phyloP scores from a whole-genome alignment of 2,113 vertebrate genomes.

The Riparia riparia region DNA sequence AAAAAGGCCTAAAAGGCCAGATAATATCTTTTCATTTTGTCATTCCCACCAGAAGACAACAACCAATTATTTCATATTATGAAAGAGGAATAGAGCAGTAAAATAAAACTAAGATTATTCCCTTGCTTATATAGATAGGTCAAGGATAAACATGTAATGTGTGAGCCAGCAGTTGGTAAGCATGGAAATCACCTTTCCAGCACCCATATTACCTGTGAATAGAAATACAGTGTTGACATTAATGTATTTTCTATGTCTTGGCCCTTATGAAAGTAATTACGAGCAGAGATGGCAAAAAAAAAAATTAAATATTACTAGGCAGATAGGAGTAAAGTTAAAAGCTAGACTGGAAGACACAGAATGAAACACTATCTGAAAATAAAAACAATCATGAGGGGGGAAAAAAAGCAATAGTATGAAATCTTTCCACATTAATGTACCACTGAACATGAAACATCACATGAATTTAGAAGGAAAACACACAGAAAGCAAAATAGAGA shows the following conservation, averaged over 20 bases:
- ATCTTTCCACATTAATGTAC: neutral
- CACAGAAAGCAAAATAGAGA: neutral
- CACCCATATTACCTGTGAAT: neutral
- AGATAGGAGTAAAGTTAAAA: neutral
- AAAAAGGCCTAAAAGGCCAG: neutral
- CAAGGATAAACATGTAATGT: neutral
- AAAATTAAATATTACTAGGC: neutral
- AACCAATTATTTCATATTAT: neutral
- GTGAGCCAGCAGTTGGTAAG: neutral
- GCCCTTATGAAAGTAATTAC: neutral
- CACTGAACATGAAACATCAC: neutral
- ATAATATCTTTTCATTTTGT: neutral
- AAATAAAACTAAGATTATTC: neutral
- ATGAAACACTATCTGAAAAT: neutral
- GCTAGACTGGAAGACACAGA: neutral
- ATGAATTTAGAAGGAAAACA: neutral
- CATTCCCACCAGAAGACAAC: neutral
- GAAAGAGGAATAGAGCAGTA: neutral
- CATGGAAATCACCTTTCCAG: neutral
- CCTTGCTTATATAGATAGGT: neutral
- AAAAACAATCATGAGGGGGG: neutral
- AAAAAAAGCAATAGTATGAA: neutral
- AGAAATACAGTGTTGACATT: neutral
- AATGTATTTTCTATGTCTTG: neutral
- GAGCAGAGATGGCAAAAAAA: neutral